Evolutionary conservation across 2,888 invertebrate species (phyloP).

Genomic region (Tigriopus californicus): DNA sequence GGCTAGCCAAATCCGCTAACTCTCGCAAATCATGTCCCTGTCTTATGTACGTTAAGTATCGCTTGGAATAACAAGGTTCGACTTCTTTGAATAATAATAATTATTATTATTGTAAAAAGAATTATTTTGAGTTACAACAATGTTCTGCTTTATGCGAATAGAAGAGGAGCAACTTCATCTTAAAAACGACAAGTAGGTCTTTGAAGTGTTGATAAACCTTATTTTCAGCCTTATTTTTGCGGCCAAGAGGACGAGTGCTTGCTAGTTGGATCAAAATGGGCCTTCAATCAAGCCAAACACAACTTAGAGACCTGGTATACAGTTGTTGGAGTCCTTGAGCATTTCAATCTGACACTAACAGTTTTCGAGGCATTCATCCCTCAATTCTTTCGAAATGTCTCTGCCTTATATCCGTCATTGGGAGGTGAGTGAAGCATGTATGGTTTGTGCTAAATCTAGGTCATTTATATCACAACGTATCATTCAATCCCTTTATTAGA

Average conservation of each 20-base stretch:
- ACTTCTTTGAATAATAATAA: too few relatives aligned
- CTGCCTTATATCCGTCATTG: background rate
- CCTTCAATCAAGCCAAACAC: background rate
- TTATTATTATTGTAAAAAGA: too few relatives aligned
- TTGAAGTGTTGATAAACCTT: background rate
- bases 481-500: too few relatives aligned
- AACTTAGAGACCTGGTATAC: background rate
- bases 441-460: too few relatives aligned
- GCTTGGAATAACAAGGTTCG: too few relatives aligned
- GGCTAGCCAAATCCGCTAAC: too few relatives aligned
- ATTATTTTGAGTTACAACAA: too few relatives aligned
- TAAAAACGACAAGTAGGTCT: background rate
- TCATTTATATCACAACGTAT: too few relatives aligned
- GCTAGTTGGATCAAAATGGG: background rate
- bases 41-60: too few relatives aligned
- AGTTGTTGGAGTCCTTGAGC: background rate
- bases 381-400: background rate
- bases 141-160: too few relatives aligned
- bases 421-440: background rate
- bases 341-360: background rate
- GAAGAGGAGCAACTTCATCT: too few relatives aligned
- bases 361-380: background rate
- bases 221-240: background rate
- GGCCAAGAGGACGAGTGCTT: background rate
- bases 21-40: too few relatives aligned